Evolutionary conservation across 2,113 vertebrate species (phyloP).

Genomic region (Carollia perspicillata): DNA sequence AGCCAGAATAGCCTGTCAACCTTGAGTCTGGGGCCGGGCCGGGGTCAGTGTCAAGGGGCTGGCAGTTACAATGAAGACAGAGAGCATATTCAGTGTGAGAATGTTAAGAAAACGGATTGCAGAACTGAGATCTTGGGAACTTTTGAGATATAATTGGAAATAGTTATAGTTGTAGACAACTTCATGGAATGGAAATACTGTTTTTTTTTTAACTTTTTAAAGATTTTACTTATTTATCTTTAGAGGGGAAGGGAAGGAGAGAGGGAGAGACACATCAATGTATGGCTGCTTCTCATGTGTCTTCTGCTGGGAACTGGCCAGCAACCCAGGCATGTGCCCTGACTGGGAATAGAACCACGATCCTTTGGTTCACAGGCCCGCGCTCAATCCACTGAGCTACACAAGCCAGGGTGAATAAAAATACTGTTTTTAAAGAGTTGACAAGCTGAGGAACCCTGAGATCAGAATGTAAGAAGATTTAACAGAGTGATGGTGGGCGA

Average conservation of each 20-base stretch:
- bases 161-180: neutral
- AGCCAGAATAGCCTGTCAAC: neutral
- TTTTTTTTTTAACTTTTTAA: no score
- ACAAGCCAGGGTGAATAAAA: no score
- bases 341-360: no score
- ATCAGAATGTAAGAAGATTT: neutral
- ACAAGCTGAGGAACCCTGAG: neutral
- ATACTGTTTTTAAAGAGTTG: neutral
- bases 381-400: no score
- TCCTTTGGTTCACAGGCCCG: no score
- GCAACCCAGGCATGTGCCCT: no score
- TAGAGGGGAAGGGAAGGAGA: no score
- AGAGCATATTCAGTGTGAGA: neutral
- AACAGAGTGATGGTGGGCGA: neutral
- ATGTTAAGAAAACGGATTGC: neutral
- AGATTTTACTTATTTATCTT: no score
- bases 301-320: no score
- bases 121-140: neutral
- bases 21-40: neutral
- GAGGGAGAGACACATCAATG: no score
- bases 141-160: neutral
- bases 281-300: no score
- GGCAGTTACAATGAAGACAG: neutral
- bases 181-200: neutral
- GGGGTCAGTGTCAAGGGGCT: neutral